Evolutionary conservation across 2,113 vertebrate species (phyloP).

Genomic region (Corydoras maculifer): DNA sequence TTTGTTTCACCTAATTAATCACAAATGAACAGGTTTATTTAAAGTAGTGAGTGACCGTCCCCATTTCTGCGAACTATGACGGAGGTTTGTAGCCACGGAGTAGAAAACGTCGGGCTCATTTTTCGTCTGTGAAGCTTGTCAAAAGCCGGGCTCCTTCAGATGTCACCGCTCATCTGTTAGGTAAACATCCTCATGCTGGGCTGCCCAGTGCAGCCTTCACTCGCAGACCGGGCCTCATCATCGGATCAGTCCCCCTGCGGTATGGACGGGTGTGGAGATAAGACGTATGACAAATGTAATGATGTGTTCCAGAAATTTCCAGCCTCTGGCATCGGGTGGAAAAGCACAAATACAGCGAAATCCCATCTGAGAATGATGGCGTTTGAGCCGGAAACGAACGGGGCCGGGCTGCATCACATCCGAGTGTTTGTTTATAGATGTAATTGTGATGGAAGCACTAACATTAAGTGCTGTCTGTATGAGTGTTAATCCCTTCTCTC

Average conservation of each 20-base stretch:
- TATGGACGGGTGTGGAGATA: neutral
- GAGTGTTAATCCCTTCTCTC: slow-evolving; percentile 55
- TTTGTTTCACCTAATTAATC: no score
- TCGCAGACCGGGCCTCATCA: slow-evolving; percentile 7
- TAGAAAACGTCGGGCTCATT: no score
- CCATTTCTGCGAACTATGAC: no score
- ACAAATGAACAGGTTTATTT: no score
- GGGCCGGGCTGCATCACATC: neutral
- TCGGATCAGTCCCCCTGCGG: slow-evolving; percentile 11
- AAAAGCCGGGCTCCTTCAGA: no score
- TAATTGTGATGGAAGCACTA: slow-evolving; percentile 28
- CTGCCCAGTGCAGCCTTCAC: slow-evolving; percentile 5
- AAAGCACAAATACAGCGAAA: slow-evolving; percentile 25
- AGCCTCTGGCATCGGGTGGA: neutral
- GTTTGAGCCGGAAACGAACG: slow-evolving; percentile 14
- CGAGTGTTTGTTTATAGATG: slow-evolving; percentile 28
- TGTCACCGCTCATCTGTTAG: neutral
- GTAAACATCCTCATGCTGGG: neutral
- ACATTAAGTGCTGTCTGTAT: slow-evolving; percentile 28
- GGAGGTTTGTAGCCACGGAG: no score
- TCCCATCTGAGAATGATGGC: slow-evolving; percentile 1
- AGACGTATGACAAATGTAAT: slow-evolving; percentile 32
- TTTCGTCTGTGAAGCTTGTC: no score
- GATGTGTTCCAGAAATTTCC: slow-evolving; percentile 38
- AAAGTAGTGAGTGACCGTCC: no score